Conservation (phyloP, 2,113 vertebrate genomes). For the Silurus asotus region DNA sequence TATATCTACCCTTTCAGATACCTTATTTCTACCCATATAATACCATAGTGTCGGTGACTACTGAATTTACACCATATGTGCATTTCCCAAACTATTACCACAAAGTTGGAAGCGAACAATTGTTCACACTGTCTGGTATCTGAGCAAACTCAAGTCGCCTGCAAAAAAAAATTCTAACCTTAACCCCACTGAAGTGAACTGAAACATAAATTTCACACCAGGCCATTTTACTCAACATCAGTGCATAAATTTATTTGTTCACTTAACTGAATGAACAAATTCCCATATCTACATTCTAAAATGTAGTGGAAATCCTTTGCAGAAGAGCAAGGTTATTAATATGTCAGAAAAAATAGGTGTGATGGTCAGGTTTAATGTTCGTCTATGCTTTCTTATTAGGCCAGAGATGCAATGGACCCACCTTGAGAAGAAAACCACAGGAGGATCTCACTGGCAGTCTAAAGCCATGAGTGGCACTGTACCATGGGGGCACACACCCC, state of each 20-base stretch:
- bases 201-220: background rate
- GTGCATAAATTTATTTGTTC: background rate
- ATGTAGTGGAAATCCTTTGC: background rate
- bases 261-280: background rate
- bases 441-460: conserved; percentile 86
- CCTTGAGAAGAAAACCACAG: conserved; percentile 83
- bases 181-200: background rate
- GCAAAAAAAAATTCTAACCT: background rate
- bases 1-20: too few species aligned
- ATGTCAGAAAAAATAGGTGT: background rate
- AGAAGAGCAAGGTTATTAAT: background rate
- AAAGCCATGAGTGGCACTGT: conserved; percentile 80
- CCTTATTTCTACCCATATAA: too few species aligned
- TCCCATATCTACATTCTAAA: background rate
- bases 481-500: conserved; percentile 81
- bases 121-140: too few species aligned
- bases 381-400: conserved; percentile 60
- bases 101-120: too few species aligned
- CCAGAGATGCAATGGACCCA: conserved; percentile 84
- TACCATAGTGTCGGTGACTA: too few species aligned
- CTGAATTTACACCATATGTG: too few species aligned
- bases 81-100: too few species aligned
- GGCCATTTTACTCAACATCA: background rate
- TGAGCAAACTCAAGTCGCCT: background rate
- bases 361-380: background rate